Base-by-base conservation (phyloP, 2,113 vertebrate genomes). In the Willisornis vidua region DNA sequence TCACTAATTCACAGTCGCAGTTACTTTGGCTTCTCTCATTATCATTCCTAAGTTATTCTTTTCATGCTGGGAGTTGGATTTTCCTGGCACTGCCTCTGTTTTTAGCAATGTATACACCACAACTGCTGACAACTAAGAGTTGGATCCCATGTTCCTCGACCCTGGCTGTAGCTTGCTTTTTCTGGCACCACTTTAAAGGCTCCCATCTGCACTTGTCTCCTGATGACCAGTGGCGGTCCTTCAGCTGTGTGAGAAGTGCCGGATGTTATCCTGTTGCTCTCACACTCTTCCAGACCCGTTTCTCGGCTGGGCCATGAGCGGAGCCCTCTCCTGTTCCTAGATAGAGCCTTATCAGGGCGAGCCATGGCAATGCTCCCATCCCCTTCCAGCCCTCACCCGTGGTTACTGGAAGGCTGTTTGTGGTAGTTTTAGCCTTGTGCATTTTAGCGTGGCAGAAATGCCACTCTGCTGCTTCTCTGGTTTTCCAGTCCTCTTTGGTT, bases 121-220 rank as follows among this genome's bases (percentile, higher is more conserved):
- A 93, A 89, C 87, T 93, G 96, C 93, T 97, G 96, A 97, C 95
- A 97, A 82, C 91, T 62, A 90, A 78, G 85, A 97, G 96, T 75
- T 25, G 73, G 65, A 96, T 95, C 94, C 95, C 89, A 26, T 94
- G 92, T 96, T 96, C 84, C 93, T 96, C 26, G 71, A 96, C 95
- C 92, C 93, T 91, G 73, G 65, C 82, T 67, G 68, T 52, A 87
- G 88, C 75, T 96, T 97, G 91, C 96, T 95, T 96, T 90, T 94
- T 80, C 94, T 96, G 96, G 96, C 97, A 93, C 31, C 3, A 4
- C 87, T 95, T 95, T 75, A 94, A 86, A 94, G 81, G 49, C 85
- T 96, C 63, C 66, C 85, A 75, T 90, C 81, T 94, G 74, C 87
- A 73, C 92, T 89, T 77, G 71, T 49, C 84, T 91, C 81, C 65